Conservation (phyloP, 2,888 invertebrate species). For the Drosophila gaucha region DNA sequence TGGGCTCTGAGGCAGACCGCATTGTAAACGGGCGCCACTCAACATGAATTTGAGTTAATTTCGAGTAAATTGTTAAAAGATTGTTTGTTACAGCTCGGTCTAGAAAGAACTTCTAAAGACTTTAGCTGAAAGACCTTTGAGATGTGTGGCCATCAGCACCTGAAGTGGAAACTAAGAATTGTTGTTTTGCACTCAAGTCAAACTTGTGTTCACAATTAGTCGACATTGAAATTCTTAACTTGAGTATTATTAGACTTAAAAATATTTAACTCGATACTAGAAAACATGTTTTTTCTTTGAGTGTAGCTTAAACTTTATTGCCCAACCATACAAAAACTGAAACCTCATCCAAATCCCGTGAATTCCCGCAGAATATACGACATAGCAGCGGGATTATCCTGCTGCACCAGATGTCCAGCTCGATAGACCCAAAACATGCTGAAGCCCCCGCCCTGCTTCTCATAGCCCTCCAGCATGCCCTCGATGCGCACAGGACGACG, state of each 20-base stretch:
- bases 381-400: conserved; percentile 90
- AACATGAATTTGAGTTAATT: conserved; percentile 64
- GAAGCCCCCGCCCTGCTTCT: conserved; percentile 86
- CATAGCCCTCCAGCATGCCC: conserved; percentile 89
- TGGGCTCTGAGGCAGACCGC: conserved; percentile 63
- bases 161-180: background rate
- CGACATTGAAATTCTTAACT: too few relatives aligned
- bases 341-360: conserved; percentile 67
- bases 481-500: conserved; percentile 87
- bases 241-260: too few relatives aligned
- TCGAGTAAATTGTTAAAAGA: conserved; percentile 72
- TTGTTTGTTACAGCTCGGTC: conserved; percentile 22
- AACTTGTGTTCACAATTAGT: background rate
- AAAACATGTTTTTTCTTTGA: background rate
- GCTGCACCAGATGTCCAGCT: conserved; percentile 86
- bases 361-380: conserved; percentile 87
- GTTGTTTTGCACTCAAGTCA: too few relatives aligned
- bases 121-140: background rate
- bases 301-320: conserved; percentile 23
- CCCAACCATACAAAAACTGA: background rate
- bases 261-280: too few relatives aligned
- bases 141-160: background rate
- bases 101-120: conserved; percentile 1
- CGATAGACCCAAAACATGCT: conserved; percentile 83
- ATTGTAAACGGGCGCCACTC: conserved; percentile 50